Evolutionary conservation across 2,797 vertebrate genomes (phyloP), one percentile per base, ranked within the genome.

Genomic region (Oreochromis grahami): DNA sequence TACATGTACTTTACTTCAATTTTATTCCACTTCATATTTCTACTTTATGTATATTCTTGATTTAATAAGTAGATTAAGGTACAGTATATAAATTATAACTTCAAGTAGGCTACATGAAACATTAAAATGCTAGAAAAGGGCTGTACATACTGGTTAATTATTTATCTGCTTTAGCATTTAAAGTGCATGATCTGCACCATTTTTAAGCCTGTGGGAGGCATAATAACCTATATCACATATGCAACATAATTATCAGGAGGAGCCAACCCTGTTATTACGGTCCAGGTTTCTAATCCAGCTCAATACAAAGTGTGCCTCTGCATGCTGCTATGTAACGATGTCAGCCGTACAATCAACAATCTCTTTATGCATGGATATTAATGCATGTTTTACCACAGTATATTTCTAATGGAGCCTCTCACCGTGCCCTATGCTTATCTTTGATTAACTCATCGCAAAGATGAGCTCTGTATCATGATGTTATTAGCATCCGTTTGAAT

Each of bases 401-500:
- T 81, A 84, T 80, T 82, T 88, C 91, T 89, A 84, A 88, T 80
- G 90, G 87, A 86, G 90, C 89, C 60, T 60, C 89, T 90, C 80
- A 51, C 80, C 85, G 15, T 87, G 79, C 88, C 79, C 88, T 29
- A n/a, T 77, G 90, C 89, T 91, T 88, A 87, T 91, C 88, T 91
- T 90, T 90, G 92, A 94, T 93, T 89, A 92, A 91, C 89, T 88
- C 92, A 91, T 93, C 88, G 76, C 87, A 65, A 84, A 74, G 90
- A 90, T 88, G 93, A 93, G 87, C 93, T 91, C 84, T 90, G 95
- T 87, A 82, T 91, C 92, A 91, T 91, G 83, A 88, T 78, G 87
- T 85, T 83, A 89, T 93, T 93, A 89, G 89, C 86, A 85, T 85
- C 82, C 89, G 91, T 94, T 87, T 88, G 80, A 91, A 83, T 82